These are phyloP conservation scores for Poicephalus gulielmi DNA, from an alignment of 2,113 vertebrate genomes.

Conservation along the genomic window DNA sequence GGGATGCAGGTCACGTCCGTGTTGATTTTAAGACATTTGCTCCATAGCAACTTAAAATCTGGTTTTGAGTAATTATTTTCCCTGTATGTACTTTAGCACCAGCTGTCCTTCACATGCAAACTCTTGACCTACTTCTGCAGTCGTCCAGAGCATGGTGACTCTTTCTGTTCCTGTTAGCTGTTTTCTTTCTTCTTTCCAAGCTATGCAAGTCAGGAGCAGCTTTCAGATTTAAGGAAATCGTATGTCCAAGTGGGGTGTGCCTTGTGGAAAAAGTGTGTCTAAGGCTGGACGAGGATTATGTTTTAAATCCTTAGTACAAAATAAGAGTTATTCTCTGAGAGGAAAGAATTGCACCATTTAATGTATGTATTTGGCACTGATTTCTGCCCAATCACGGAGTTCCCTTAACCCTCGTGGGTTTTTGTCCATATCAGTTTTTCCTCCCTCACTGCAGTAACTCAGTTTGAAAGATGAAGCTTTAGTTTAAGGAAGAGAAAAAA, in stretches of 20 bases:
- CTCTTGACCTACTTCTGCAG: neutral
- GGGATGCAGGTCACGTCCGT: neutral
- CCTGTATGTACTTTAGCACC: neutral
- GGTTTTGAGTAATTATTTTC: neutral
- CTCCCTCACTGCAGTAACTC: too few relatives aligned
- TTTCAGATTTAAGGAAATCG: neutral
- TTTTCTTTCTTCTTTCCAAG: neutral
- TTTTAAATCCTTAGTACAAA: conserved; percentile 10
- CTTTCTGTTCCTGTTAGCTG: neutral
- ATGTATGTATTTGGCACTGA: neutral
- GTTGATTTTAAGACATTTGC: neutral
- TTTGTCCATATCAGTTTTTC: neutral
- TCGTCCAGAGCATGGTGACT: neutral
- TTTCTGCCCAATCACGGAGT: neutral
- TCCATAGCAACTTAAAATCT: neutral
- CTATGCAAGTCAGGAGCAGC: neutral
- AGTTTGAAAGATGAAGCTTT: too few relatives aligned
- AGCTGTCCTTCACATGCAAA: neutral
- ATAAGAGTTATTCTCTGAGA: neutral
- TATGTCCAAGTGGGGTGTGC: neutral
- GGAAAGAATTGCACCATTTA: neutral
- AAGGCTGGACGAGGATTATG: neutral
- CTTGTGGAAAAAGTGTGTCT: neutral
- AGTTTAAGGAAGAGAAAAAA: too few relatives aligned
- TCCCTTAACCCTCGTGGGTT: neutral